Percentiles rank a stretch among this genome's conserved stretches.
These are phyloP conservation scores for Epinotia nisella DNA, from an alignment of 2,888 invertebrate species.

Conservation along the genomic window DNA sequence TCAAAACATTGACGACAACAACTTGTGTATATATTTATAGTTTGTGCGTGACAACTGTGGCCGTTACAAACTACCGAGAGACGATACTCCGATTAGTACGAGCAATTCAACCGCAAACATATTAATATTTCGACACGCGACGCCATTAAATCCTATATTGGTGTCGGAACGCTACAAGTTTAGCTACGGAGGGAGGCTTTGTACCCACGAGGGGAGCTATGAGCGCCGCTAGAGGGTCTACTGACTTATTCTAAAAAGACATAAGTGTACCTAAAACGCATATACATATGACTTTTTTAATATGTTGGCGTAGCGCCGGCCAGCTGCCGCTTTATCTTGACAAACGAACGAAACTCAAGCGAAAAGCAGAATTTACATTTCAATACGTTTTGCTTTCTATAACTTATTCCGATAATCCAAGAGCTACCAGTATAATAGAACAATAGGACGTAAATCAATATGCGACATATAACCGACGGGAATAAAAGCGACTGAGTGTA, in stretches of 20 bases:
- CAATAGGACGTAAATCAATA: slow-evolving; percentile 79
- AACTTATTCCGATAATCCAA: slow-evolving; percentile 52
- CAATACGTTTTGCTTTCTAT: slow-evolving; percentile 59
- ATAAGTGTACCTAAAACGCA: slow-evolving; percentile 12
- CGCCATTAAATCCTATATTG: slow-evolving; percentile 77
- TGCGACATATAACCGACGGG: slow-evolving; percentile 55
- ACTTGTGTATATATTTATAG: too few species aligned
- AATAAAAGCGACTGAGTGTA: slow-evolving; percentile 64
- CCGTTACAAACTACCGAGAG: slow-evolving; percentile 43
- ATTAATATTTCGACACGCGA: slow-evolving; percentile 79
- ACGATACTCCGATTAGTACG: slow-evolving; percentile 63
- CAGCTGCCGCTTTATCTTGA: slow-evolving; percentile 76
- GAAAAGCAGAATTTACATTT: slow-evolving; percentile 61
- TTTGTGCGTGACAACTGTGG: background rate
- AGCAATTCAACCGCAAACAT: slow-evolving; percentile 69
- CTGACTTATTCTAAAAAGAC: slow-evolving; percentile 29
- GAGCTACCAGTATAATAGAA: slow-evolving; percentile 51
- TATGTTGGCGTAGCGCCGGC: slow-evolving; percentile 58
- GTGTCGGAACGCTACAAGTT: slow-evolving; percentile 64
- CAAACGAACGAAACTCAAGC: slow-evolving; percentile 61
- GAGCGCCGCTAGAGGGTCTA: slow-evolving; percentile 60
- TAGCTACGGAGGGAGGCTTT: slow-evolving; percentile 62
- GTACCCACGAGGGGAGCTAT: slow-evolving; percentile 60
- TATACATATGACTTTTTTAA: slow-evolving; percentile 19
- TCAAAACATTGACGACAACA: background rate